Conservation (phyloP, 2,888 invertebrate genomes). For the Entomobrya proxima region DNA sequence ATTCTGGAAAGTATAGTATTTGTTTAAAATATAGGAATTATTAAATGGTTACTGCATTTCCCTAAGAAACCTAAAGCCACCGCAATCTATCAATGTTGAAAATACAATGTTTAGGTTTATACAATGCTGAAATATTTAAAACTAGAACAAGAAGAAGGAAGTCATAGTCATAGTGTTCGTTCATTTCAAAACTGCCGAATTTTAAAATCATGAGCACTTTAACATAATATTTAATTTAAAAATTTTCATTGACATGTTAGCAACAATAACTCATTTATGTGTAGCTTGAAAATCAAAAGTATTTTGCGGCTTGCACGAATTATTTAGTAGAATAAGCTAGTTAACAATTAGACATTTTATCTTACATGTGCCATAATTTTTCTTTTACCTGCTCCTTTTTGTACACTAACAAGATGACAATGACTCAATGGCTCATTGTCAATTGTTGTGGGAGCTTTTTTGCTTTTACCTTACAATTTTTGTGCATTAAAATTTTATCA, state of each 20-base stretch:
- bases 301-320: constrained; percentile 21
- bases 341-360: background rate
- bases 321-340: background rate
- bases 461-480: background rate
- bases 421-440: constrained; percentile 26
- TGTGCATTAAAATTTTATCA: background rate
- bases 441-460: background rate
- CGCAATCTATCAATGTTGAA: too few relatives aligned
- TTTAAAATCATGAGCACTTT: background rate
- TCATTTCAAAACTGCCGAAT: background rate
- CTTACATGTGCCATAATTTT: background rate
- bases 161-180: background rate
- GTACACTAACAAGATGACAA: constrained; percentile 15
- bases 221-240: background rate
- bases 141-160: background rate
- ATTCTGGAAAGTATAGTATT: too few relatives aligned
- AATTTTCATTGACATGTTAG: background rate
- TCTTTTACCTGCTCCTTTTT: background rate
- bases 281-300: background rate
- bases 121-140: too few relatives aligned
- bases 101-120: too few relatives aligned
- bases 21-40: too few relatives aligned
- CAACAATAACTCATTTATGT: background rate
- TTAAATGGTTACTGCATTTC: too few relatives aligned
- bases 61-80: too few relatives aligned